phyloP scores from a whole-genome alignment of 2,113 vertebrate genomes.

The Anhinga rufa region DNA sequence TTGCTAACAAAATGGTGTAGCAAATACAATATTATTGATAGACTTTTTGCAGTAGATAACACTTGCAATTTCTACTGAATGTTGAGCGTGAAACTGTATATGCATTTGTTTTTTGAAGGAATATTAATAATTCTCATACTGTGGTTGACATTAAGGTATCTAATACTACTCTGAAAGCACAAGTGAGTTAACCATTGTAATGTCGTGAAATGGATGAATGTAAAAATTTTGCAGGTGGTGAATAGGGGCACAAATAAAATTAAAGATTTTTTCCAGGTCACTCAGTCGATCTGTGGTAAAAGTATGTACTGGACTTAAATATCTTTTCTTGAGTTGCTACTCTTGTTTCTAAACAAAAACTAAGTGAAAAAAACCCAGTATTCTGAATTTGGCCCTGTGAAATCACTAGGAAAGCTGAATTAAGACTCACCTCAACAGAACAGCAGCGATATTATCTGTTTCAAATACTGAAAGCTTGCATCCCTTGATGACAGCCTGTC shows the following conservation, averaged over 20 bases:
- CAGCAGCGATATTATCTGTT: not conserved
- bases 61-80: not conserved
- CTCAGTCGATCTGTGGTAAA: not conserved
- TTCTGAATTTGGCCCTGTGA: not conserved
- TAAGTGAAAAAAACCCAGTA: not conserved
- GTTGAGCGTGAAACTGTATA: not conserved
- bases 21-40: accelerated
- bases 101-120: not conserved
- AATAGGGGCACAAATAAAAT: not conserved
- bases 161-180: not conserved
- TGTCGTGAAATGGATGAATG: not conserved
- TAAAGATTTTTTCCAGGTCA: not conserved
- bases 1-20: not conserved
- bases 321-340: not conserved
- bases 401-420: not conserved
- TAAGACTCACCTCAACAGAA: not conserved
- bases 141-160: not conserved
- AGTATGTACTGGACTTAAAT: not conserved
- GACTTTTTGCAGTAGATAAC: not conserved
- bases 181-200: not conserved
- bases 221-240: not conserved
- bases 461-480: not conserved
- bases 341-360: not conserved
- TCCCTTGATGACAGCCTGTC: not conserved
- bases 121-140: not conserved